phyloP scores from a whole-genome alignment of 2,888 invertebrate species.

The Strigamia transsilvanica region DNA sequence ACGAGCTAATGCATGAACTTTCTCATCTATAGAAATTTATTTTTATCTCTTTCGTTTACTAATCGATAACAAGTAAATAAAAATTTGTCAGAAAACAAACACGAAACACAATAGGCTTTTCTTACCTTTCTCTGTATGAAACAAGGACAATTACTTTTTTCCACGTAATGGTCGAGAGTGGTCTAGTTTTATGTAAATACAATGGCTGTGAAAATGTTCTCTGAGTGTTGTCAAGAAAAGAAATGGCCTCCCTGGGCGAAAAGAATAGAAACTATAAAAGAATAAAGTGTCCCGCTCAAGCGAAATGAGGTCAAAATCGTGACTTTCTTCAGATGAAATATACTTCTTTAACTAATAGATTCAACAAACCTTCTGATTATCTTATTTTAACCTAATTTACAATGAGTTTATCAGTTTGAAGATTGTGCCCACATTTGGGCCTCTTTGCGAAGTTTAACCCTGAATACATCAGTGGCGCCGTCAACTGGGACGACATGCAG shows the following conservation, averaged over 20 bases:
- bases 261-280: constrained; percentile 31
- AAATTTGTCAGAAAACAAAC: neutral
- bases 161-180: neutral
- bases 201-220: neutral
- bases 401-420: neutral
- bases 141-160: constrained; percentile 23
- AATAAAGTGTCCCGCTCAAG: constrained; percentile 38
- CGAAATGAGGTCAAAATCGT: constrained; percentile 28
- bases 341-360: neutral
- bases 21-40: neutral
- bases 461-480: neutral
- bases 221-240: constrained; percentile 4
- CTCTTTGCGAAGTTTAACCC: neutral
- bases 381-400: neutral
- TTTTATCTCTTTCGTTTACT: neutral
- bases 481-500: neutral
- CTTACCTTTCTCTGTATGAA: neutral
- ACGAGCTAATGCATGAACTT: neutral
- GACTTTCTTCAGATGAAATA: neutral
- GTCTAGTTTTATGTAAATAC: constrained; percentile 22
- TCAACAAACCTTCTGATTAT: neutral
- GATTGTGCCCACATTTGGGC: too few species aligned
- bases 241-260: constrained; percentile 29
- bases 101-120: neutral
- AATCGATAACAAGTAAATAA: neutral